A percentile compares a stretch with the other conserved stretches of the same genome.
Conservation (phyloP, 2,797 vertebrate genomes). For the Orientallactaga sibirica region DNA sequence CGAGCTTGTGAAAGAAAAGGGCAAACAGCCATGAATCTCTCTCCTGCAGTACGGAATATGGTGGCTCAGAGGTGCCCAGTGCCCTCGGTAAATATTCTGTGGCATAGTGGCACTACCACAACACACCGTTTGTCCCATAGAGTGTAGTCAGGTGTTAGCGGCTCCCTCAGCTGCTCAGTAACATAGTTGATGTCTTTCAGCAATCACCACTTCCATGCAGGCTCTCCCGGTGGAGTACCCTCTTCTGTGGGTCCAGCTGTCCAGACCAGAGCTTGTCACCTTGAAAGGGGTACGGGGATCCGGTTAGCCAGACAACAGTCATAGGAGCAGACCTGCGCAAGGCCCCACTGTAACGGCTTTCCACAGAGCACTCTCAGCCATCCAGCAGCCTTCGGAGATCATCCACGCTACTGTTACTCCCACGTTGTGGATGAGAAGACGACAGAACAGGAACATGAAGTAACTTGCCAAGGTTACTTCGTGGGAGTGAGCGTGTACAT, state of each 20-base stretch:
- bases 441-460: neutral
- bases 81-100: neutral
- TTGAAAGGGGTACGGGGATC: neutral
- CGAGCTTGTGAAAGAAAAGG: neutral
- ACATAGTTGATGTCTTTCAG: constrained; percentile 28
- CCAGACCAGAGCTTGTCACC: neutral
- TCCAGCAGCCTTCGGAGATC: neutral
- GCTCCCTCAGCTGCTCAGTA: neutral
- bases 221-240: neutral
- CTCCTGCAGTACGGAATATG: too few relatives aligned
- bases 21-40: neutral
- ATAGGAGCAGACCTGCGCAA: too few relatives aligned
- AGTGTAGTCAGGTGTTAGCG: neutral
- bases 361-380: accelerated
- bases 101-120: neutral
- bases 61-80: neutral
- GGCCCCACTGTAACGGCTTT: neutral
- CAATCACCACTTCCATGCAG: neutral
- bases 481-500: neutral
- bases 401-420: neutral
- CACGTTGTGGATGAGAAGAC: neutral
- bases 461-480: neutral
- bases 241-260: neutral
- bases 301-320: neutral
- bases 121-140: neutral